Evolutionary conservation across 1,140 invertebrate genomes (phyloP), one percentile per base, ranked within the genome.

Genomic region (Homalodisca vitripennis): DNA sequence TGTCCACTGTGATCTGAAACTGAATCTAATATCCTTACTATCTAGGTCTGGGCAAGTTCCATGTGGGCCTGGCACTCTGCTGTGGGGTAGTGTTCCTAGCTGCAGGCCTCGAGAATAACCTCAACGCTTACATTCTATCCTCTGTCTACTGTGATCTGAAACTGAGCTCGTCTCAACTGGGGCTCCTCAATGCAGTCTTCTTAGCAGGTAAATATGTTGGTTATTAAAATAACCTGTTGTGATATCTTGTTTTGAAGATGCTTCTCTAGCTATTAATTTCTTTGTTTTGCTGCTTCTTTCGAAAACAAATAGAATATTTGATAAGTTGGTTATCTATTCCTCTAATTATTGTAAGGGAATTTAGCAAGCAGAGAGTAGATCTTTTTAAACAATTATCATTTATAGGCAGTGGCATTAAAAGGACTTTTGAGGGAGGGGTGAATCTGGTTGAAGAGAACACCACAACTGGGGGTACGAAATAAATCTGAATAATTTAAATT

Each of bases 111-210:
- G 82, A 88, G 77, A 87, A 86, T 77, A 84, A 82, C 24, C 77
- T 86, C 0, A 84, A 84, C 72, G 85, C 85, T 0, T 88, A 87
- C 69, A 81, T 83, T 34, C 67, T 86, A 34, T 81, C 86, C 10
- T 83, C 82, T 24, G 81, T 82, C 1, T 77, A 81, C 55, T 86
- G 85, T 60, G 84, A 86, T 67, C 77, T 87, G 2, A 67, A 81
- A 2, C 77, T 86, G 1, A 78, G 79, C 2, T 84, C 83, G 0
- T 80, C 82, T 34, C 78, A 84, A 69, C 82, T 85, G 55, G 85
- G 85, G 0, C 74, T 83, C 0, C 77, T 86, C 51, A 86, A 86
- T 66, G 84, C 85, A 70, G 79, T 81, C 0, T 86, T 86, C 73
- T 81, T 87, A 76, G 78, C 81, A 24, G 84, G 84, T 84, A 70